phyloP scores from a whole-genome alignment of 2,888 invertebrate genomes.

The Lottia gigantea region DNA sequence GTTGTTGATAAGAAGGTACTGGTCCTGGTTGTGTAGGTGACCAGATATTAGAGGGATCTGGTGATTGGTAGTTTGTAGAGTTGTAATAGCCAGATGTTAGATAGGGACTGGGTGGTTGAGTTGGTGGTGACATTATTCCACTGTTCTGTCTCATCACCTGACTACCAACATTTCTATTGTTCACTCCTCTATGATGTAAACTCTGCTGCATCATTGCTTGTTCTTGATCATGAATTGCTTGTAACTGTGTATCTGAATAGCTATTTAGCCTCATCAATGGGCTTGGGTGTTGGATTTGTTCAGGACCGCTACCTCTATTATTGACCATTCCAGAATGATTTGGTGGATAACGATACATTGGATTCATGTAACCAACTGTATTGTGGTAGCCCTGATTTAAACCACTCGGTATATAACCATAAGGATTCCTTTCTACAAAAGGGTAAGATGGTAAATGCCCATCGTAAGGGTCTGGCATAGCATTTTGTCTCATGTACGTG shows the following conservation, averaged over 20 bases:
- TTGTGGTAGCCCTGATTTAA: not conserved
- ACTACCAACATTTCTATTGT: not conserved
- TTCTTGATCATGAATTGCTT: slow-evolving; percentile 30
- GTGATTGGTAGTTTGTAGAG: not conserved
- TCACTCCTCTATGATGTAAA: not conserved
- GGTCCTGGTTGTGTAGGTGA: too few relatives aligned
- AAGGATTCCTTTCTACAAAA: not conserved
- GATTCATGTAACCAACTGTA: not conserved
- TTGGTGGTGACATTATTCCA: not conserved
- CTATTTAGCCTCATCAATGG: slow-evolving; percentile 70
- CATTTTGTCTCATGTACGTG: not conserved
- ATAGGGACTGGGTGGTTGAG: not conserved
- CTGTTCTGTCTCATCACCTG: not conserved
- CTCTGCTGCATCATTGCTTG: not conserved
- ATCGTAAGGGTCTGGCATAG: not conserved
- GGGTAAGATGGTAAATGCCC: not conserved
- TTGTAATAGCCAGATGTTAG: not conserved
- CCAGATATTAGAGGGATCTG: not conserved
- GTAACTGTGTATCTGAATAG: slow-evolving; percentile 76
- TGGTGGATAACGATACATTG: too few relatives aligned
- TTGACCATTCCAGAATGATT: too few relatives aligned
- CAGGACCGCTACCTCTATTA: not conserved
- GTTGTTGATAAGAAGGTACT: too few relatives aligned
- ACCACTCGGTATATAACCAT: not conserved
- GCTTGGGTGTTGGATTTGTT: not conserved